A percentile compares a stretch with the other conserved stretches of the same genome.
phyloP scores from a whole-genome alignment of 2,113 vertebrate species.

The Formicarius rufipectus region DNA sequence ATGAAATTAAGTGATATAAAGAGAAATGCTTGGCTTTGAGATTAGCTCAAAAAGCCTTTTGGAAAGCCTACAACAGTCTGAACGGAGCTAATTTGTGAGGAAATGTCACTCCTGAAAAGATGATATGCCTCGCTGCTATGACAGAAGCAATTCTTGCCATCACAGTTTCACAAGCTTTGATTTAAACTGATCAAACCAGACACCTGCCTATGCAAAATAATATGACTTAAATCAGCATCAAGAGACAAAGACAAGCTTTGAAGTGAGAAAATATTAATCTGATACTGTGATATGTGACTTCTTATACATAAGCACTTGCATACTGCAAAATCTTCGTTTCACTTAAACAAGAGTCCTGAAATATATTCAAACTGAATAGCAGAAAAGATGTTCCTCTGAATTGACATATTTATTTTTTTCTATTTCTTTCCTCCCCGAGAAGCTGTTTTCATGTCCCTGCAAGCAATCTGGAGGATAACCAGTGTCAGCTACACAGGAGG shows the following conservation, averaged over 20 bases:
- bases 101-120: constrained; percentile 47
- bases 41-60: constrained; percentile 50
- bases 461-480: not conserved
- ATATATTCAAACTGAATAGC: not conserved
- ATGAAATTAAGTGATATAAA: not conserved
- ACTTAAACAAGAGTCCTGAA: constrained; percentile 40
- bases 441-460: not conserved
- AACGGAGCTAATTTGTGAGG: constrained; percentile 29
- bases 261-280: constrained; percentile 58
- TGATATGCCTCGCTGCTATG: not conserved
- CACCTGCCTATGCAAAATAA: constrained; percentile 26
- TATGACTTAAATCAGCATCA: constrained; percentile 34
- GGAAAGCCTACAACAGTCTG: constrained; percentile 13
- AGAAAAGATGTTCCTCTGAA: constrained; percentile 1
- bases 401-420: not conserved
- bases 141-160: constrained; percentile 41
- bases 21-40: constrained; percentile 21
- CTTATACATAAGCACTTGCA: constrained; percentile 17
- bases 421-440: not conserved
- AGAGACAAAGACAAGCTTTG: constrained; percentile 50
- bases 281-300: not conserved
- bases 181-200: constrained; percentile 62
- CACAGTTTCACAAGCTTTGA: constrained; percentile 43
- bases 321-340: constrained; percentile 37
- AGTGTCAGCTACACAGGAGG: not conserved